Base-by-base conservation (phyloP, 30 jellyfish, hydroid and myxozoan genomes). In the Sanderia malayensis region DNA sequence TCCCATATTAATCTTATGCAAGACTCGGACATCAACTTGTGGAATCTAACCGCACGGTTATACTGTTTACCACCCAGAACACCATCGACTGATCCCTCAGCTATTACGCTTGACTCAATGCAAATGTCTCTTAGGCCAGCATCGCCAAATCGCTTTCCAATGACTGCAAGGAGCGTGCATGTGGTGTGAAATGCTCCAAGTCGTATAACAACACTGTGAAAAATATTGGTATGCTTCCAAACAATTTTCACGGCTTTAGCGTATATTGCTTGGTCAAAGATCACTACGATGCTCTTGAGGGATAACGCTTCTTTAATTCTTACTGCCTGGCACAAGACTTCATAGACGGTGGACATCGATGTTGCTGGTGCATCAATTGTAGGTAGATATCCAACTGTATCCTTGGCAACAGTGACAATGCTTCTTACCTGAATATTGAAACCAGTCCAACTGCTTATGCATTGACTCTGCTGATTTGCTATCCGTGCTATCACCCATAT, bases 211-310 rank as follows among this genome's bases (percentile, higher is more conserved):
- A 31, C 74, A 57, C 44, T 44, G 2, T 53, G 24, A 31, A 53
- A 73, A 3, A 21, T 20, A 19, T 73, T 34, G 44, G 19, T 53
- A 13, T 58, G 68, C 70, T 66, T 65, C 90, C 90, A 78, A 20
- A 28, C 49, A 4, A 78, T 61, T 53, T 78, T 76, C 19, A 57
- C 65, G 11, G 85, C 83, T 45, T 78, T 78, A 17, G 90, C 82
- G 49, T 78, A 77, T 19, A 77, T 37, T 7, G 89, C 89, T 60
- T 77, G 83, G 57, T 64, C 89, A 20, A 49, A 25, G 64, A 77
- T 33, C 29, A 63, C 72, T 9, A 66, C 83, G 45, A 65, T 77
- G 46, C 47, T 55, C 2, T 28, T 10, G 4, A 49, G 73, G 46
- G 49, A 15, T 13, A 77, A 65, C 62, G 37, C 63, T 18, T 73